phyloP scores from a whole-genome alignment of 2,888 invertebrate species.

The Nomada lathburiana region DNA sequence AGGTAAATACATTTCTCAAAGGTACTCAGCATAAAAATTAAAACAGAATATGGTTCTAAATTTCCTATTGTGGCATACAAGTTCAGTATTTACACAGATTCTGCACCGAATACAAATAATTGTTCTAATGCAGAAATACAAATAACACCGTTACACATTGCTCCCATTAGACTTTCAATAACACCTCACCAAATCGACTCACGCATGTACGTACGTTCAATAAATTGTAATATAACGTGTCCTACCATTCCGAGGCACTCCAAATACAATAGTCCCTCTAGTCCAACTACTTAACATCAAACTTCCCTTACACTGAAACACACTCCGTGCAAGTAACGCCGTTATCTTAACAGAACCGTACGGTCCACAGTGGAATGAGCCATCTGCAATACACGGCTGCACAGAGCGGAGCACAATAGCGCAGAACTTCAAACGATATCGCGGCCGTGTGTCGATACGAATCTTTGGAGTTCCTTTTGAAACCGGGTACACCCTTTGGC shows the following conservation, averaged over 20 bases:
- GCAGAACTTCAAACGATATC: slow-evolving; percentile 31
- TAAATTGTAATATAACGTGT: neutral
- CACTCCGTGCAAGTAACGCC: neutral
- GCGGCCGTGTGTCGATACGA: slow-evolving; percentile 30
- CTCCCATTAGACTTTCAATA: too few species aligned
- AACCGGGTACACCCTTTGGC: slow-evolving; percentile 18
- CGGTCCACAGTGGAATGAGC: neutral
- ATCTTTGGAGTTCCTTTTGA: slow-evolving; percentile 43
- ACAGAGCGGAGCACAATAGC: slow-evolving; percentile 7
- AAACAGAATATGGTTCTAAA: too few species aligned
- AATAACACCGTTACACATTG: too few species aligned
- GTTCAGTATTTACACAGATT: too few species aligned
- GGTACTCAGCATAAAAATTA: too few species aligned
- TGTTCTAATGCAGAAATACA: too few species aligned
- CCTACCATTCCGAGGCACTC: neutral
- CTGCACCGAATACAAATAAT: too few species aligned
- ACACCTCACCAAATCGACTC: too few species aligned
- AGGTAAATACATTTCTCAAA: too few species aligned
- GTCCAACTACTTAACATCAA: neutral
- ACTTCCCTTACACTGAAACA: neutral
- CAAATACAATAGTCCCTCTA: neutral
- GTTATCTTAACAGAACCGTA: slow-evolving; percentile 1
- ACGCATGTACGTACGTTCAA: too few species aligned
- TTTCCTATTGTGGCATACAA: too few species aligned
- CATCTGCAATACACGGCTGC: too few species aligned